Evolutionary conservation across 30 jellyfish, hydroid and myxozoan genomes (phyloP), one percentile per base, ranked within the genome.

Genomic region (Hydractinia echinata): DNA sequence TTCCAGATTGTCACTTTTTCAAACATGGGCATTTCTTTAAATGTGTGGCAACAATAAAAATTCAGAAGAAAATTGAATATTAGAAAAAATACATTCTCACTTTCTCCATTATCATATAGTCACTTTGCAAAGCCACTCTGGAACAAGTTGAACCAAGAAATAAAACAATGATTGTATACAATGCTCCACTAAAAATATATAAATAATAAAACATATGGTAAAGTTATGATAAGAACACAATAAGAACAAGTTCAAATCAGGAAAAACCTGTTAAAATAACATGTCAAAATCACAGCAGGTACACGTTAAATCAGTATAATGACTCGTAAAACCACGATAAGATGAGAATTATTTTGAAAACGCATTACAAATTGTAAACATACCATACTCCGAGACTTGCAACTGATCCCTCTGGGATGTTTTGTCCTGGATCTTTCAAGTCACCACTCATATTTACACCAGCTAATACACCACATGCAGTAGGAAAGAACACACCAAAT

Each of bases 381-480:
- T 73, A 91, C 97, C 95, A 81, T 70, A 86, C 88, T 6, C 92
- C 97, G 51, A 91, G 91, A 48, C 95, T 94, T 49, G 97, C 97
- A 5, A 89, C 66, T 54, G 97, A 91, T 14, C 97, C 97, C 48
- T 87, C 76, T 9, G 97, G 97, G 58, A 91, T 91, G 68, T 85
- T 91, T 51, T 88, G 81, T 7, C 76, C 89, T 6, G 97, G 97
- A 13, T 91, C 95, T 68, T 86, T 86, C 67, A 91, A 73, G 69
- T 91, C 97, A 14, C 97, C 97, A 67, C 97, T 86, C 97, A 91
- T 91, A 76, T 91, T 91, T 15, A 91, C 89, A 58, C 97, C 97
- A 52, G 97, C 88, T 95, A 91, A 73, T 50, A 91, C 97, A 56
- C 97, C 97, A 72, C 97, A 91, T 8, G 97, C 97, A 44, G 96